phyloP scores from a whole-genome alignment of 2,797 vertebrate species.

The Phrynocephalus vlangalii region DNA sequence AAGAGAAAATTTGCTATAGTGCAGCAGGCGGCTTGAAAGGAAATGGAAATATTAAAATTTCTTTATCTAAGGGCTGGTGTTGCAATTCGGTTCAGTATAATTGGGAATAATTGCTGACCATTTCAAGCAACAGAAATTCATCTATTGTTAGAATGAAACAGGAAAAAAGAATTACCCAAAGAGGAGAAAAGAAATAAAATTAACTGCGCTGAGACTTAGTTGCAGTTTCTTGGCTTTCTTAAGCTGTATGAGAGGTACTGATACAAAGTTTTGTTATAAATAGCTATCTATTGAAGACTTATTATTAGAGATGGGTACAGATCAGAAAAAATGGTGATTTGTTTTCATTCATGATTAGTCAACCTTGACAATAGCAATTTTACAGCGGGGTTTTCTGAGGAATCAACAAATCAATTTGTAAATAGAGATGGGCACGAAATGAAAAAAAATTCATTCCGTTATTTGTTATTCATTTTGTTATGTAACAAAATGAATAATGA shows the following conservation, averaged over 20 bases:
- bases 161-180: slow-evolving; percentile 46
- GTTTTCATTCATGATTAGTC: too few relatives aligned
- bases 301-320: not conserved
- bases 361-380: too few relatives aligned
- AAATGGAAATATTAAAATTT: slow-evolving; percentile 38
- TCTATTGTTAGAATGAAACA: slow-evolving; percentile 63
- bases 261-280: slow-evolving; percentile 40
- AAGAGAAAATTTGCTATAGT: slow-evolving; percentile 41
- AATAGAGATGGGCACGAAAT: too few relatives aligned
- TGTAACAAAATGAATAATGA: too few relatives aligned
- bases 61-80: slow-evolving; percentile 23
- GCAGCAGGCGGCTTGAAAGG: slow-evolving; percentile 16
- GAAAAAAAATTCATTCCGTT: too few relatives aligned
- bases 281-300: slow-evolving; percentile 28
- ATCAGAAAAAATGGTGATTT: too few relatives aligned
- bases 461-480: too few relatives aligned
- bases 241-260: slow-evolving; percentile 33
- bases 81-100: slow-evolving; percentile 30
- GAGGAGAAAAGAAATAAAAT: slow-evolving; percentile 36
- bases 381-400: too few relatives aligned
- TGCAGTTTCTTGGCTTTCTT: slow-evolving; percentile 31
- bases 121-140: slow-evolving; percentile 52
- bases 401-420: too few relatives aligned
- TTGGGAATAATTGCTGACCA: slow-evolving; percentile 47
- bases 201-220: slow-evolving; percentile 50